Percentiles rank a stretch among this genome's conserved stretches.
These are phyloP conservation scores for Eupeodes luniger DNA, from an alignment of 2,888 invertebrate genomes.

Conservation along the genomic window DNA sequence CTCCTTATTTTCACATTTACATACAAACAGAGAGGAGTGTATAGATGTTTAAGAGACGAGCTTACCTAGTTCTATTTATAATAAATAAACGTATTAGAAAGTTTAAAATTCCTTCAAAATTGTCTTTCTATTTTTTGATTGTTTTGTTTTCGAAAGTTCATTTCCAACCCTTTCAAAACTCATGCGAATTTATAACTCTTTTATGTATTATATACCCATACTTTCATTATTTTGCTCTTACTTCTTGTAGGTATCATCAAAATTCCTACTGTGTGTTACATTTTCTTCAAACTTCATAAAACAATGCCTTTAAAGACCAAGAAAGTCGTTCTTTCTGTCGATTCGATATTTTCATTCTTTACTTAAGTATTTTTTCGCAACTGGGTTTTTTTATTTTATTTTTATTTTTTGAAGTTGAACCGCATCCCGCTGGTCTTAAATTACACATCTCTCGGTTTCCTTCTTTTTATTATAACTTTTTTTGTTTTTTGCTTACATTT, in stretches of 20 bases:
- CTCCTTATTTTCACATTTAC: too few relatives aligned
- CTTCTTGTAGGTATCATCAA: neutral
- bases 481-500: slow-evolving; percentile 22
- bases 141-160: neutral
- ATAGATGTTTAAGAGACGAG: too few relatives aligned
- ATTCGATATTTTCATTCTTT: slow-evolving; percentile 1
- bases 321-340: slow-evolving; percentile 20
- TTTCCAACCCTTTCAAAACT: neutral
- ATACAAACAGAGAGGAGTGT: too few relatives aligned
- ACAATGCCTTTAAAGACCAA: slow-evolving; percentile 1
- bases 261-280: slow-evolving; percentile 18
- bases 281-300: neutral
- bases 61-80: neutral
- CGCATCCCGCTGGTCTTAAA: slow-evolving; percentile 69
- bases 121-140: neutral
- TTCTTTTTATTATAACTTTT: neutral
- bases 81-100: neutral
- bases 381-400: slow-evolving; percentile 6
- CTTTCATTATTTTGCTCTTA: neutral
- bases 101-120: neutral
- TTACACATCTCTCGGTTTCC: slow-evolving; percentile 60
- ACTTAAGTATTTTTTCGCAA: neutral
- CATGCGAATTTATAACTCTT: neutral
- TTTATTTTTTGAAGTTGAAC: slow-evolving; percentile 40
- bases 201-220: neutral